These are phyloP conservation scores for Calephelis nemesis DNA, from an alignment of 1,140 invertebrate genomes.

Conservation along the genomic window DNA sequence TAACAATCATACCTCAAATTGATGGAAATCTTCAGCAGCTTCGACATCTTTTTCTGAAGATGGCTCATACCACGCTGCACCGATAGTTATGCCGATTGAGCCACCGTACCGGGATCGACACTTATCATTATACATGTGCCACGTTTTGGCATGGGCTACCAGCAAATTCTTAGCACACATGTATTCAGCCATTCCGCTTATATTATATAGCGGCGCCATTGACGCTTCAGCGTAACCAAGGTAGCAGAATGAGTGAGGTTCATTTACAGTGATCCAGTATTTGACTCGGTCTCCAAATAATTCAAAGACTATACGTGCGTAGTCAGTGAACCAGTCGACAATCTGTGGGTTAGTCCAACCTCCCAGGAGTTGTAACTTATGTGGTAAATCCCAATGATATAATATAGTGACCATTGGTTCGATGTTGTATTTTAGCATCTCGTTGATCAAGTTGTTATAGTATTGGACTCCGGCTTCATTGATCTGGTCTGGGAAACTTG, in stretches of 20 bases:
- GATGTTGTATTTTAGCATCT: slow-evolving; percentile 77
- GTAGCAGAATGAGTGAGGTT: slow-evolving; percentile 81
- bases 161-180: slow-evolving; percentile 58
- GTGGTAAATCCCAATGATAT: slow-evolving; percentile 85
- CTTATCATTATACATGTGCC: slow-evolving; percentile 80
- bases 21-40: slow-evolving; percentile 65
- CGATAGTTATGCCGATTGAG: slow-evolving; percentile 77
- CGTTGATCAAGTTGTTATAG: too few relatives aligned
- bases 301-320: slow-evolving; percentile 80
- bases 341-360: slow-evolving; percentile 83
- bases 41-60: slow-evolving; percentile 63
- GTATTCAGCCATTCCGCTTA: slow-evolving; percentile 77
- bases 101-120: slow-evolving; percentile 55
- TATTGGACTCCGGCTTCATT: too few relatives aligned
- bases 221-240: slow-evolving; percentile 77
- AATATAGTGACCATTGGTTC: slow-evolving; percentile 82
- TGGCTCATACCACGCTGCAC: slow-evolving; percentile 71
- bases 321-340: slow-evolving; percentile 82
- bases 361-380: slow-evolving; percentile 81
- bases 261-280: slow-evolving; percentile 86
- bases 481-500: too few relatives aligned
- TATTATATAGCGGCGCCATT: slow-evolving; percentile 74
- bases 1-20: slow-evolving; percentile 45
- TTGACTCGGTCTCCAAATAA: slow-evolving; percentile 83
- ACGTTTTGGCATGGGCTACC: slow-evolving; percentile 65